Evolutionary conservation across 2,888 invertebrate species (phyloP).

Genomic region (Drosophila formosana): DNA sequence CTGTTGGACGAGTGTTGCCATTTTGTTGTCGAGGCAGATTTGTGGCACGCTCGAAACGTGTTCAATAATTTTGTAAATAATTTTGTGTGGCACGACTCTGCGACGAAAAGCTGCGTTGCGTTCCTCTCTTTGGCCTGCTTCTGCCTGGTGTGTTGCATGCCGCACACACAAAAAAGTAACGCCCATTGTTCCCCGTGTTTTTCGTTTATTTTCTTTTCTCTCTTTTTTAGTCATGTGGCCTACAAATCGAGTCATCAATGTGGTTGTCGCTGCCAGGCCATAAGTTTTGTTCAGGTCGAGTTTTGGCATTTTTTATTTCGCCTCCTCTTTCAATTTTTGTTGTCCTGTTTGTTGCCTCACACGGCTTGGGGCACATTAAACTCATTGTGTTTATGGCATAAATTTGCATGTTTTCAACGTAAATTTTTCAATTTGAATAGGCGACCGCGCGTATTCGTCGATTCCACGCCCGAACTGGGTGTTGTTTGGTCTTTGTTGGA

Average conservation of each 20-base stretch:
- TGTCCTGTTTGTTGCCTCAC: slow-evolving; percentile 40
- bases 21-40: slow-evolving; percentile 44
- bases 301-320: slow-evolving; percentile 30
- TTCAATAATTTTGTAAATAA: slow-evolving; percentile 81
- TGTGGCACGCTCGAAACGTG: slow-evolving; percentile 68
- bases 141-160: slow-evolving; percentile 28
- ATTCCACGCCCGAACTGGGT: slow-evolving; percentile 11
- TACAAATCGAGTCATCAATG: slow-evolving; percentile 76
- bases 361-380: slow-evolving; percentile 69
- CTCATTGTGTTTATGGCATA: slow-evolving; percentile 82
- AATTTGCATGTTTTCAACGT: slow-evolving; percentile 80
- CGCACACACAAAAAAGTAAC: slow-evolving; percentile 35
- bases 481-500: slow-evolving; percentile 20
- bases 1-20: slow-evolving; percentile 28
- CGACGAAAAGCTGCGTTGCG: background rate
- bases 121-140: background rate
- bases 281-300: slow-evolving; percentile 62
- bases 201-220: slow-evolving; percentile 8
- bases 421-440: slow-evolving; percentile 81
- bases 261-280: slow-evolving; percentile 55
- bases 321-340: slow-evolving; percentile 5
- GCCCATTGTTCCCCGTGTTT: slow-evolving; percentile 27
- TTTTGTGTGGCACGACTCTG: slow-evolving; percentile 41
- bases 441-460: slow-evolving; percentile 44
- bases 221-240: slow-evolving; percentile 50